phyloP scores from a whole-genome alignment of 2,888 invertebrate genomes.

The Conchocele bisecta region DNA sequence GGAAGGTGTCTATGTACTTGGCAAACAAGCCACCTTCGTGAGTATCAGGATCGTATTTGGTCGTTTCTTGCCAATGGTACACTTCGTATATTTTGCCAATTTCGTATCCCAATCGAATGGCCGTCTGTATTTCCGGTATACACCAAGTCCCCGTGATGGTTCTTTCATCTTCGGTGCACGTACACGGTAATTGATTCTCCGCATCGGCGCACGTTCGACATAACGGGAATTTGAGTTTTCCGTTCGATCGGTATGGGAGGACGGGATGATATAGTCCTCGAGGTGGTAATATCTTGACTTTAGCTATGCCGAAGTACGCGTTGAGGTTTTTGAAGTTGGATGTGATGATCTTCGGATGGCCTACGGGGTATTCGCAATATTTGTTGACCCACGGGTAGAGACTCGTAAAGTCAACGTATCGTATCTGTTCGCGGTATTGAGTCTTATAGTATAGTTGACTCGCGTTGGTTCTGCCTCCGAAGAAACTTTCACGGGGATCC shows the following conservation, averaged over 20 bases:
- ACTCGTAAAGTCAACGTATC: conserved; percentile 60
- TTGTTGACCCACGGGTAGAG: conserved; percentile 71
- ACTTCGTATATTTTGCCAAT: conserved; percentile 76
- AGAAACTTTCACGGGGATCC: conserved; percentile 67
- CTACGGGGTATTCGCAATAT: conserved; percentile 60
- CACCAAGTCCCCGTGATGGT: conserved; percentile 77
- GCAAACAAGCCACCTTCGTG: conserved; percentile 69
- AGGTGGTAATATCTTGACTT: conserved; percentile 56
- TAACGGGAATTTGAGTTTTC: conserved; percentile 77
- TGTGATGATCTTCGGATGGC: conserved; percentile 62
- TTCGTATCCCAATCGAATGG: conserved; percentile 74
- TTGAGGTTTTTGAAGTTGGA: conserved; percentile 44
- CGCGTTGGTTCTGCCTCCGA: conserved; percentile 67
- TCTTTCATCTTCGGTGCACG: conserved; percentile 71
- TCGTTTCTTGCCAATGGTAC: conserved; percentile 66
- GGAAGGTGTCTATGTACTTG: conserved; percentile 73
- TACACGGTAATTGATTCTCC: conserved; percentile 65
- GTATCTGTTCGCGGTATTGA: conserved; percentile 43
- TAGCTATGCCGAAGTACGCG: conserved; percentile 36
- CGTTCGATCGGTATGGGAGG: conserved; percentile 69
- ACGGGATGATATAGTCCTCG: conserved; percentile 73
- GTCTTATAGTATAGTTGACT: conserved; percentile 60
- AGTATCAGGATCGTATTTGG: conserved; percentile 46
- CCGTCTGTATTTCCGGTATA: conserved; percentile 76
- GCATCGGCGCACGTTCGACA: conserved; percentile 70